A percentile compares a stretch with the other conserved stretches of the same genome.
phyloP scores from a whole-genome alignment of 2,113 vertebrate species.

The Dicerorhinus sumatrensis region DNA sequence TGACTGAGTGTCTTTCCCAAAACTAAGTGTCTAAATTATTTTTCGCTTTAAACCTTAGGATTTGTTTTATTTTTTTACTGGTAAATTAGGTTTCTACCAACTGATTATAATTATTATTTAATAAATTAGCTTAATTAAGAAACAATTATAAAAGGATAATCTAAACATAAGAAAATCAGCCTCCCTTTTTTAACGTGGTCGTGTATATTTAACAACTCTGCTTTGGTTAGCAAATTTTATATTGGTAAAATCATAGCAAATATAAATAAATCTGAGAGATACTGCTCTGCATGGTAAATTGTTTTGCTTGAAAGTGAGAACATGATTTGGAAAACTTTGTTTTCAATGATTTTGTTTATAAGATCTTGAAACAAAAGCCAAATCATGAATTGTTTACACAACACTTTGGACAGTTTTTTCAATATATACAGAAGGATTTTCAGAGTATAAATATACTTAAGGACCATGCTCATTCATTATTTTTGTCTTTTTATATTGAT shows the following conservation, averaged over 20 bases:
- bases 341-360: not conserved
- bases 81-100: not conserved
- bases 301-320: constrained; percentile 14
- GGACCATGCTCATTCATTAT: not conserved
- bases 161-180: not conserved
- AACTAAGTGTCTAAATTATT: not conserved
- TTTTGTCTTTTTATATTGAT: not conserved
- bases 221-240: not conserved
- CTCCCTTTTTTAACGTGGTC: not conserved
- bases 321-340: not conserved
- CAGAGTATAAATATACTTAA: not conserved
- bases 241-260: not conserved
- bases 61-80: not conserved
- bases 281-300: not conserved
- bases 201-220: not conserved
- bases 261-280: not conserved
- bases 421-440: not conserved
- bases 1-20: not conserved
- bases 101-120: not conserved
- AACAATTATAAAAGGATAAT: not conserved
- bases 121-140: not conserved
- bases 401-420: not conserved
- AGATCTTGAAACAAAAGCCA: not conserved
- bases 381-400: not conserved
- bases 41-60: not conserved